Conservation (phyloP, 2,888 invertebrate species). For the Cylloceria caligata region DNA sequence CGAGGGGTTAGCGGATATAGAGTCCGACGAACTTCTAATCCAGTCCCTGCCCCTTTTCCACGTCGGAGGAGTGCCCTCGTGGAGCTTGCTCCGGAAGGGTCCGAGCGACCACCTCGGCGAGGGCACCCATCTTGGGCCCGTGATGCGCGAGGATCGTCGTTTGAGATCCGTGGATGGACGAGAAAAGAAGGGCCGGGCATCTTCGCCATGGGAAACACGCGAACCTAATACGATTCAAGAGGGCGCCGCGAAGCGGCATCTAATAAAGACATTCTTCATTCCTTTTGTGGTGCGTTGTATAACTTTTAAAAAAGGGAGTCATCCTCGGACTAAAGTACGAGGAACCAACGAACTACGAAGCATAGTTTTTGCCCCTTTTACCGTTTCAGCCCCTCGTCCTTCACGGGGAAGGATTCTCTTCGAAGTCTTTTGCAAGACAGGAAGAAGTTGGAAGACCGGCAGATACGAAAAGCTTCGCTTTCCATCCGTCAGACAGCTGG, state of each 20-base stretch:
- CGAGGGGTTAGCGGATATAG: slow-evolving; percentile 40
- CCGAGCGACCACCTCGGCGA: slow-evolving; percentile 74
- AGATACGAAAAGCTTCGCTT: slow-evolving; percentile 47
- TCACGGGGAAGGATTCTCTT: slow-evolving; percentile 53
- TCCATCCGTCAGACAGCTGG: slow-evolving; percentile 72
- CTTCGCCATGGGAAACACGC: slow-evolving; percentile 72
- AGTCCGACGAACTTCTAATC: slow-evolving; percentile 34
- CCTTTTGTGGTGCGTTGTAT: slow-evolving; percentile 75
- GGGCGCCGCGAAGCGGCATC: slow-evolving; percentile 69
- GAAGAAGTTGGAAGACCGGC: background rate
- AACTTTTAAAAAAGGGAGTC: slow-evolving; percentile 28
- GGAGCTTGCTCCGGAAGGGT: slow-evolving; percentile 55
- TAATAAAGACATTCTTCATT: slow-evolving; percentile 84
- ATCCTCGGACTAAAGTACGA: slow-evolving; percentile 49
- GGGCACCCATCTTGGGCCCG: slow-evolving; percentile 78
- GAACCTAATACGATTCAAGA: slow-evolving; percentile 78
- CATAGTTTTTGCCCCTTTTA: slow-evolving; percentile 63
- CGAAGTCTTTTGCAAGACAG: slow-evolving; percentile 23
- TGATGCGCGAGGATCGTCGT: slow-evolving; percentile 42
- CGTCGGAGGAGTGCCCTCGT: slow-evolving; percentile 58
- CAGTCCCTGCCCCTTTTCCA: slow-evolving; percentile 66
- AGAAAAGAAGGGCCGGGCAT: slow-evolving; percentile 71
- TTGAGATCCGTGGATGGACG: slow-evolving; percentile 70
- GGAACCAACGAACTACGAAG: slow-evolving; percentile 43
- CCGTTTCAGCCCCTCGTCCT: slow-evolving; percentile 42